phyloP scores from a whole-genome alignment of 2,888 invertebrate species.

The Lacanobia oleracea region DNA sequence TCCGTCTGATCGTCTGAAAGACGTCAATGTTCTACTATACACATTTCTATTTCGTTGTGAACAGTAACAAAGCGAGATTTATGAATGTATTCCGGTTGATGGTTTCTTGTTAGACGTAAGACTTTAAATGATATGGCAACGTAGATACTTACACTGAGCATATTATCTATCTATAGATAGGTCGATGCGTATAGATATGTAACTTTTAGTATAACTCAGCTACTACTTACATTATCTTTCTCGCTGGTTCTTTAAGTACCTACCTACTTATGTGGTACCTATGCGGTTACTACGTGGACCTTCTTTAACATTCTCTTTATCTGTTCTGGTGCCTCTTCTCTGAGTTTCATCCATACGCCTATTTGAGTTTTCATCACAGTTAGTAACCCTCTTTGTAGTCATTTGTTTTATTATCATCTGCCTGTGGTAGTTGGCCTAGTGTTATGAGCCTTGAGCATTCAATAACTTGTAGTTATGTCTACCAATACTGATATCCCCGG shows the following conservation, averaged over 20 bases:
- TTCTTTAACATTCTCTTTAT: background rate
- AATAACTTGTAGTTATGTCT: background rate
- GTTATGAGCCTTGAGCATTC: background rate
- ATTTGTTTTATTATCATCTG: too few species aligned
- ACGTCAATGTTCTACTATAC: slow-evolving; percentile 37
- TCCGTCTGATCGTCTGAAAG: slow-evolving; percentile 3
- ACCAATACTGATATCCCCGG: slow-evolving; percentile 3
- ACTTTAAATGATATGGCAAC: background rate
- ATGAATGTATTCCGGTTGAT: slow-evolving; percentile 43
- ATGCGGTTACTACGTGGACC: background rate
- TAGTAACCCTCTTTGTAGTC: too few species aligned
- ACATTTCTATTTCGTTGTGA: slow-evolving; percentile 20
- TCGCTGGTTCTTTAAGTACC: background rate
- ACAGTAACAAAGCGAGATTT: slow-evolving; percentile 34
- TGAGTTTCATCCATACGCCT: background rate
- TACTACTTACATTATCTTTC: background rate
- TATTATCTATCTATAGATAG: background rate
- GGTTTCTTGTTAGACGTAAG: slow-evolving; percentile 19
- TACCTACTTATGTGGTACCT: background rate
- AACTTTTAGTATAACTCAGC: background rate
- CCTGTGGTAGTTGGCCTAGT: background rate
- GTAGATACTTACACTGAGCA: background rate
- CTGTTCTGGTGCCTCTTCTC: background rate
- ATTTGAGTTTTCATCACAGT: too few species aligned
- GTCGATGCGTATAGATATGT: too few species aligned